Evolutionary conservation across 1,140 invertebrate genomes (phyloP), one percentile per base, ranked within the genome.

Genomic region (Lordiphosa clarofinis): DNA sequence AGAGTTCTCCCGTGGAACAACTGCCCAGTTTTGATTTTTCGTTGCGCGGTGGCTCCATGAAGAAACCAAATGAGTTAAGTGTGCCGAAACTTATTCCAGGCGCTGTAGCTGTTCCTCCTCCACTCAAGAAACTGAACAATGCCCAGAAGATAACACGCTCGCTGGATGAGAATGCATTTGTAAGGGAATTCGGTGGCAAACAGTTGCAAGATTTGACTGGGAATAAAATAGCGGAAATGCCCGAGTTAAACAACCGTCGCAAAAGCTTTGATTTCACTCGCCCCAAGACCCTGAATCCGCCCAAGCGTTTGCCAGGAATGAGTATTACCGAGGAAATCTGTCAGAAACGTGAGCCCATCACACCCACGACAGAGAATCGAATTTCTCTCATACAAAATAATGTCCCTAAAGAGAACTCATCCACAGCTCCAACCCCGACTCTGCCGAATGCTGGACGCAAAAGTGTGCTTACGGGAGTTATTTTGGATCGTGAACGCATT

Each of bases 401-500:
- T 89, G 89, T 89, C 40, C 62, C 69, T 13, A 66, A 82, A 55
- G 35, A 50, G 21, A 21, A 11, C 39, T 6, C 56, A 53, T 35
- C 59, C 49, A 54, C 44, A 24, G 33, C 31, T 4, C 47, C 11
- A 12, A 40, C 55, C 4, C 50, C 53, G 7, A 68, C 73, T 54
- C 53, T 57, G 35, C 76, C 71, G 0, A 39, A 60, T 3, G 60
- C 54, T 15, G 73, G 79, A 28, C 71, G 71, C n/a, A 68, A 86
- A 33, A 86, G 47, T 39, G 86, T 88, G 3, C 35, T 89, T 0
- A 78, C 88, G 1, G 87, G 88, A 6, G 91, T 91, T 36, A 91
- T 92, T 71, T 67, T 93, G 4, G 93, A 94, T 59, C 89, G 94
- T 21, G 94, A 95, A 79, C 89, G 95, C 38, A 97, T 97, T 63